Conservation (phyloP, 2,888 invertebrate species). For the Melanostoma scalare region DNA sequence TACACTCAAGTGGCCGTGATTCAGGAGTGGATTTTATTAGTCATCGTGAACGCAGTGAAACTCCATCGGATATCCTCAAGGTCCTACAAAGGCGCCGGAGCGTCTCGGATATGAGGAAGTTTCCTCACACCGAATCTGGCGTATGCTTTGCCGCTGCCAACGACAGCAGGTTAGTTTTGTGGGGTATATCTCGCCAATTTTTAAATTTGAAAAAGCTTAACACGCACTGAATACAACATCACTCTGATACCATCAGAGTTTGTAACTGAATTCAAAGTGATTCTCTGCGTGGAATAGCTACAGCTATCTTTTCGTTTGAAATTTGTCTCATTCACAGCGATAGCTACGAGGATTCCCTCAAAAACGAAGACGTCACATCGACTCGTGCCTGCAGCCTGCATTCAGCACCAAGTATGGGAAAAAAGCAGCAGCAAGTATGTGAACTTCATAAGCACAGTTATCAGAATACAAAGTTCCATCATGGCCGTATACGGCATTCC, state of each 20-base stretch:
- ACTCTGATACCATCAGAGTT: too few relatives aligned
- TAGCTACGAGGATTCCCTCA: constrained; percentile 92
- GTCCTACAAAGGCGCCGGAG: constrained; percentile 72
- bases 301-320: constrained; percentile 14
- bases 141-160: constrained; percentile 74
- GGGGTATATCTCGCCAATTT: background rate
- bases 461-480: constrained; percentile 79
- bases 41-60: constrained; percentile 80
- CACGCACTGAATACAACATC: constrained; percentile 12
- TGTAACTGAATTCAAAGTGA: too few relatives aligned
- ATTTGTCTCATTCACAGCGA: constrained; percentile 82
- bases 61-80: constrained; percentile 79
- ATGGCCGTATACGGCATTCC: constrained; percentile 80
- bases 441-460: constrained; percentile 77
- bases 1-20: constrained; percentile 92
- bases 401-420: constrained; percentile 73
- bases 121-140: constrained; percentile 61
- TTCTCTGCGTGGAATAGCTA: constrained; percentile 1
- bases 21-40: constrained; percentile 87
- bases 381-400: constrained; percentile 73
- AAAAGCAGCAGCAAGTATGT: constrained; percentile 52
- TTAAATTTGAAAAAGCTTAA: constrained; percentile 30
- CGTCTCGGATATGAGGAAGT: constrained; percentile 60
- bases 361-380: constrained; percentile 80
- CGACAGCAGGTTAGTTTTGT: constrained; percentile 78